Percentiles rank a stretch among this genome's conserved stretches.
Conservation (phyloP, 2,888 invertebrate genomes). For the Tachina lurida region DNA sequence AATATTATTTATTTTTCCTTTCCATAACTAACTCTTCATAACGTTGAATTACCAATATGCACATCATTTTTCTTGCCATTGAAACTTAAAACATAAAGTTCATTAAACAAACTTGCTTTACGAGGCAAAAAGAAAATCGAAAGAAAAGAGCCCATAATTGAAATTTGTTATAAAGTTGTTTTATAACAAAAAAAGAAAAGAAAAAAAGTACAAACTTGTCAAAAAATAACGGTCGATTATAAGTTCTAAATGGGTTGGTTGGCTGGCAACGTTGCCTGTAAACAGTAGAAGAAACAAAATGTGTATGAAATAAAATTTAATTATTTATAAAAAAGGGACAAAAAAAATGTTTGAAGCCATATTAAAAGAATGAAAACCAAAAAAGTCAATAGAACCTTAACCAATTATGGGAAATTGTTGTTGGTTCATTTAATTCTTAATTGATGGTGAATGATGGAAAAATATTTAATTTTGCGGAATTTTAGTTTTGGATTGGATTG, state of each 20-base stretch:
- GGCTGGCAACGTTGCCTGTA: neutral
- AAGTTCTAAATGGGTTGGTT: slow-evolving; percentile 21
- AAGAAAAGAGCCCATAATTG: slow-evolving; percentile 7
- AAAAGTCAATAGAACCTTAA: slow-evolving; percentile 9
- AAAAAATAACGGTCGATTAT: slow-evolving; percentile 43
- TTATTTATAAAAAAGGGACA: slow-evolving; percentile 6
- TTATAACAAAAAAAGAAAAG: neutral
- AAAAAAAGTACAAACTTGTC: slow-evolving; percentile 22
- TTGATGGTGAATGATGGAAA: no score
- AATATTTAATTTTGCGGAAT: no score
- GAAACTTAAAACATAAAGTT: neutral
- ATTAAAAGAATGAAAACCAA: slow-evolving; percentile 30
- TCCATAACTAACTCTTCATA: no score
- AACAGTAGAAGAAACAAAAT: slow-evolving; percentile 11
- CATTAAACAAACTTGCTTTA: neutral
- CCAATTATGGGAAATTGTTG: neutral
- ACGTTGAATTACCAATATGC: neutral
- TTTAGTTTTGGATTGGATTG: no score
- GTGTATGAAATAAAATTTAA: slow-evolving; percentile 1
- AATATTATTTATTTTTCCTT: neutral
- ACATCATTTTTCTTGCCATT: neutral
- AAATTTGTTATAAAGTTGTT: slow-evolving; percentile 3
- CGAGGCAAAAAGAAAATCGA: neutral
- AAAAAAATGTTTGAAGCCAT: slow-evolving; percentile 21
- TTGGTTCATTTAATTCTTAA: no score